Conservation (phyloP, 2,888 invertebrate genomes). For the Conomelus anceps region DNA sequence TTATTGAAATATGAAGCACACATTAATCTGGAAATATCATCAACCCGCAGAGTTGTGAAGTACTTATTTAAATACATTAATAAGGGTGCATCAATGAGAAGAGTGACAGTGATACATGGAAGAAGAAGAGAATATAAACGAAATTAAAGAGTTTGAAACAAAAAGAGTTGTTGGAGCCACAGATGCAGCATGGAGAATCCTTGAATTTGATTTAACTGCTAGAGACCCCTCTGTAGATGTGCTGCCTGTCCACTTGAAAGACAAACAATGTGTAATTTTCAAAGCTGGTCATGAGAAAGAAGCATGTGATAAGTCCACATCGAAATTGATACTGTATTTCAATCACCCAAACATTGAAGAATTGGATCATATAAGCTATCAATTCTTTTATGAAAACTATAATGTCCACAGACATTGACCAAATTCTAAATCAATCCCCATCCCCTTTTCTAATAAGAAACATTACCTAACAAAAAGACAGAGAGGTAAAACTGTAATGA, state of each 20-base stretch:
- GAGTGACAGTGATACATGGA: constrained; percentile 2
- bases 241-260: constrained; percentile 22
- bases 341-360: not conserved
- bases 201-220: constrained; percentile 13
- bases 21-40: constrained; percentile 24
- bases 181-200: constrained; percentile 21
- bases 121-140: constrained; percentile 7
- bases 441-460: not conserved
- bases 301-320: not conserved
- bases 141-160: constrained; percentile 25
- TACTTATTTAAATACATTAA: constrained; percentile 22
- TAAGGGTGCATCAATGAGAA: constrained; percentile 18
- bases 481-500: constrained; percentile 2
- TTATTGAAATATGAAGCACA: constrained; percentile 18
- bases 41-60: constrained; percentile 19
- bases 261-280: constrained; percentile 9
- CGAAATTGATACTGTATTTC: constrained; percentile 18
- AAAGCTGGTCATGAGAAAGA: not conserved
- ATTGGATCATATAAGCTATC: constrained; percentile 10
- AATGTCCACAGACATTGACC: constrained; percentile 3
- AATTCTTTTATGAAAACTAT: constrained; percentile 14
- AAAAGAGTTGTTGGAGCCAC: constrained; percentile 21
- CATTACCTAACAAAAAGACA: constrained; percentile 17
- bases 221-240: constrained; percentile 21
- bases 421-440: not conserved